phyloP scores from a whole-genome alignment of 2,113 vertebrate genomes.

The Sorex araneus region DNA sequence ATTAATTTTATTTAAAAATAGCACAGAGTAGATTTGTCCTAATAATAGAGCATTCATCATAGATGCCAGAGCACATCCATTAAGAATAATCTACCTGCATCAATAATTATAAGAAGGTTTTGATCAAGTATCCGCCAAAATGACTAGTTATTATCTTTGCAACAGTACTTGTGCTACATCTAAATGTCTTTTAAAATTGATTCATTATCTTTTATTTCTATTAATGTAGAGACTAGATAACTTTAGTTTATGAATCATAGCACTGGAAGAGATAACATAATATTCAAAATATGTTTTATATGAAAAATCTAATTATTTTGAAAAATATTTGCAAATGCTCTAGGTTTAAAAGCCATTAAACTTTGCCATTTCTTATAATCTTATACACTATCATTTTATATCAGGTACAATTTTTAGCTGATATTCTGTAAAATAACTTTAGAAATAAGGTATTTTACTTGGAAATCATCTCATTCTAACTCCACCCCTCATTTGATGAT shows the following conservation, averaged over 20 bases:
- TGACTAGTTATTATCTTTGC: conserved; percentile 20
- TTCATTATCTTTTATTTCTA: conserved; percentile 27
- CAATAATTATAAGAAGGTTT: conserved; percentile 33
- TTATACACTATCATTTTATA: neutral
- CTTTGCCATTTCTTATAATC: conserved; percentile 22
- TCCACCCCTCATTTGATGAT: conserved; percentile 40
- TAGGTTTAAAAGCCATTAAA: neutral
- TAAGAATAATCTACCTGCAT: neutral
- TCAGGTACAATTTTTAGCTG: conserved; percentile 34
- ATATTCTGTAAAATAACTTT: conserved; percentile 10
- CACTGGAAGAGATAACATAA: neutral
- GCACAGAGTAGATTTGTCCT: neutral
- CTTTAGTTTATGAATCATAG: conserved; percentile 25
- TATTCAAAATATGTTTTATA: conserved; percentile 55
- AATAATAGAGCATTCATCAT: conserved; percentile 1
- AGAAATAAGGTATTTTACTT: conserved; percentile 52
- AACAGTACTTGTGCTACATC: neutral
- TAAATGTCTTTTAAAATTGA: conserved; percentile 41
- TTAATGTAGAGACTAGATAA: neutral
- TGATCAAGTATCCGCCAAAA: conserved; percentile 14
- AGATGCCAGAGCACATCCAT: neutral
- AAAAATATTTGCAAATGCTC: neutral
- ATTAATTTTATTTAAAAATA: conserved; percentile 22
- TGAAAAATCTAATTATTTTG: conserved; percentile 43
- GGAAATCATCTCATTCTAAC: conserved; percentile 12